These are phyloP conservation scores for Spodoptera picta DNA, from an alignment of 2,888 invertebrate genomes.

Conservation along the genomic window DNA sequence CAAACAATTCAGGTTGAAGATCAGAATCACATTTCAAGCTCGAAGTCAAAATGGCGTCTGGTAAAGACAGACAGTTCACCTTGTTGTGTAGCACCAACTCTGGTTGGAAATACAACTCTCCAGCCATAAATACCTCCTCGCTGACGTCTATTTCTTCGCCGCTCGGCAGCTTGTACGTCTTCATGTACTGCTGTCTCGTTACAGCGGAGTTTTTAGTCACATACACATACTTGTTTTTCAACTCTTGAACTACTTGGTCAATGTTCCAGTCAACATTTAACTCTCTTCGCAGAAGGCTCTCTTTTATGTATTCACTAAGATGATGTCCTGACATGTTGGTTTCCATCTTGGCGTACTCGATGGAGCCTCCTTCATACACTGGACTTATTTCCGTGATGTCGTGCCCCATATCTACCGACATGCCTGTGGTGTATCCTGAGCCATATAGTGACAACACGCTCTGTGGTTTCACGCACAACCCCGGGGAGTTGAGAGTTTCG, in stretches of 20 bases:
- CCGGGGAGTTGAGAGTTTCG: slow-evolving; percentile 76
- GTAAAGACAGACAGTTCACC: slow-evolving; percentile 63
- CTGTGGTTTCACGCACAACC: slow-evolving; percentile 75
- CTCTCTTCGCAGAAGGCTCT: slow-evolving; percentile 57
- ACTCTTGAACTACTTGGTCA: slow-evolving; percentile 35
- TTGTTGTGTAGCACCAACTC: slow-evolving; percentile 55
- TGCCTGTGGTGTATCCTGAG: slow-evolving; percentile 75
- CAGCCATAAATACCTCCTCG: slow-evolving; percentile 69
- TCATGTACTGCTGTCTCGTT: slow-evolving; percentile 48
- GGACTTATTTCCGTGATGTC: slow-evolving; percentile 71
- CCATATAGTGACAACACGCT: slow-evolving; percentile 74
- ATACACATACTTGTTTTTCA: slow-evolving; percentile 51
- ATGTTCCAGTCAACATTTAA: slow-evolving; percentile 51
- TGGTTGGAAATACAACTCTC: slow-evolving; percentile 75
- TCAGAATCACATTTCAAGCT: slow-evolving; percentile 73
- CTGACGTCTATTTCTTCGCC: slow-evolving; percentile 71
- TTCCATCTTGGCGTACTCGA: slow-evolving; percentile 71
- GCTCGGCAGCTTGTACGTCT: slow-evolving; percentile 62
- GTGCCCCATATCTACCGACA: slow-evolving; percentile 78
- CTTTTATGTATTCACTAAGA: slow-evolving; percentile 63
- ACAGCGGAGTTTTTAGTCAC: slow-evolving; percentile 61
- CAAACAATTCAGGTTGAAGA: slow-evolving; percentile 64
- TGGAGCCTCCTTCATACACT: slow-evolving; percentile 75
- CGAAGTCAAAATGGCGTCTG: slow-evolving; percentile 64
- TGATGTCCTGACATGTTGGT: slow-evolving; percentile 68